Evolutionary conservation across 2,888 invertebrate genomes (phyloP), one percentile per base, ranked within the genome.

Genomic region (Cistogaster globosa): DNA sequence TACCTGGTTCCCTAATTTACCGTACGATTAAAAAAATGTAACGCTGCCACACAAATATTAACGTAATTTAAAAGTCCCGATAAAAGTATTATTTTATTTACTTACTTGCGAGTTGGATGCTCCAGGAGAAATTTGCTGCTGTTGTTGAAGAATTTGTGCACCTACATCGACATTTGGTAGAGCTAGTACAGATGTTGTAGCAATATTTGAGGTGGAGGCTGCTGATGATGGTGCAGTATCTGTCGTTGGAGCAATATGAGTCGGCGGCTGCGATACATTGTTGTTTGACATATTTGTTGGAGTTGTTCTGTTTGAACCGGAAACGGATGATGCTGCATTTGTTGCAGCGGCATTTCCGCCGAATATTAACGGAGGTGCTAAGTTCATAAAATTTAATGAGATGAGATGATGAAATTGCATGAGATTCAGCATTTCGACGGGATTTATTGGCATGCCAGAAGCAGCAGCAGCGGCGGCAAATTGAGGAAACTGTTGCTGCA

Each of bases 381-480:
- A 94, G 93, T 98, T 98, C 98, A 98, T 98, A 51, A 98, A 97
- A 22, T 98, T 98, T 84, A 98, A 93, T 87, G 96, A 96, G 94
- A 98, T 97, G 94, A 98, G 95, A 63, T 98, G 97, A 90, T 97
- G 98, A 90, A 98, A 95, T 91, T 97, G 96, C 88, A 96, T 97
- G 87, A 98, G 94, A 89, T 96, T 96, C 86, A 97, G 95, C 91
- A 97, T 97, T 72, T 97, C 93, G 90, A 98, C 97, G 93, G 97
- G 96, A 89, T 96, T 97, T 74, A 97, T 93, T 0, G 97, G 97
- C 14, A 97, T 96, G 88, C 91, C 92, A 32, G 91, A 89, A 5
- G 89, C 87, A 2, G 89, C 87, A 12, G 89, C 87, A 5, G 88
- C 88, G 8, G 88, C 87, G 4, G 86, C 88, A 57, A 92, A 86